Base-by-base conservation (phyloP, 2,888 invertebrate species). In the Hirtodrosophila duncani region DNA sequence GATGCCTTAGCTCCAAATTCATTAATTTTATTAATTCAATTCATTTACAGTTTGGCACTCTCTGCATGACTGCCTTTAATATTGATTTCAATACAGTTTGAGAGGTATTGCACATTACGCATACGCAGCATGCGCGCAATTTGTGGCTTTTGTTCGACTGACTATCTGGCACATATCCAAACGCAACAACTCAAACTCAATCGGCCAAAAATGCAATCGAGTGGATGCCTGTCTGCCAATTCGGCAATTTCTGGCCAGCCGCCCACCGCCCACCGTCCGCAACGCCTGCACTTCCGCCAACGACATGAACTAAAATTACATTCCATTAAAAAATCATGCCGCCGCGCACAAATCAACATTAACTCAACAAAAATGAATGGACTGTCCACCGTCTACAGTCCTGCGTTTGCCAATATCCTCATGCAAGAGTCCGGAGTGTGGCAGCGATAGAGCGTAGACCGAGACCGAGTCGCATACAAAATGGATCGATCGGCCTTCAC, bases 281-380 rank as follows among this genome's bases (percentile, higher is more conserved):
- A n/a, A 9, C 6, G 5, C 30, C 9, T 24, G n/a, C 44, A 14
- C 18, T 18, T n/a, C 18, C 33, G 31, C 24, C 34, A 46, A 53
- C 30, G 55, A 8, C n/a, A n/a, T n/a, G 11, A 50, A 62, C 55
- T 50, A 51, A 72, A 78, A 70, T 64, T 64, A 56, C 64, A 78
- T 74, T 72, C 79, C 71, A 78, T 72, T 72, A 63, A 72, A 72
- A 75, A 72, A 51, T 70, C 79, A 70, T 70, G 79, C 71, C 50
- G 62, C 46, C 53, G 48, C 71, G 56, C 56, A 65, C 72, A 78
- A 72, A 67, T 78, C 79, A 78, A 67, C 71, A 78, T 60, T 75
- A 72, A 63, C 79, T 70, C 79, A 72, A 74, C 70, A 79, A 74
- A 64, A 79, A 72, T 78, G 78, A 71, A 72, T n/a, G n/a, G n/a